phyloP scores from a whole-genome alignment of 2,797 vertebrate species.

The Morus bassanus region DNA sequence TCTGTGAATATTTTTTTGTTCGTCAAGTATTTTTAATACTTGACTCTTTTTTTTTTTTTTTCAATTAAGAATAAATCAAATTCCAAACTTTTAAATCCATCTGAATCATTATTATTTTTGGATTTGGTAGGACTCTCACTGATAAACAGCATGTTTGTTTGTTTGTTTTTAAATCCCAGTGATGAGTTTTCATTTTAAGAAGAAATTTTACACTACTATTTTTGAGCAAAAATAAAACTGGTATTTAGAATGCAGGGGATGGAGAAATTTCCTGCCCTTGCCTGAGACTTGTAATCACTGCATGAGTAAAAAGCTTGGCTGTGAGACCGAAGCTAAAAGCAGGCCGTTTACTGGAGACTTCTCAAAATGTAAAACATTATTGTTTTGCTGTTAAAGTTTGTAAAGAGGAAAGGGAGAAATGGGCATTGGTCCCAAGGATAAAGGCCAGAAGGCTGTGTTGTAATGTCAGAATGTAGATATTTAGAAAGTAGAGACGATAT shows the following conservation, averaged over 20 bases:
- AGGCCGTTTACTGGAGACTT: neutral
- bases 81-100: neutral
- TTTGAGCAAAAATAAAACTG: neutral
- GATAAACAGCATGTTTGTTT: neutral
- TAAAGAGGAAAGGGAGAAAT: neutral
- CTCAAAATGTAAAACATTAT: neutral
- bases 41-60: neutral
- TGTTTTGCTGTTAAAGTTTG: neutral
- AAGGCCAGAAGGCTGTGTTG: neutral
- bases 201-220: neutral
- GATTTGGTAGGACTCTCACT: neutral
- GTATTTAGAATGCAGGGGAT: neutral
- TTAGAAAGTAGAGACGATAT: neutral
- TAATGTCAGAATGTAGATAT: neutral
- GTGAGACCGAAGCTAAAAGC: neutral
- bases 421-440: neutral
- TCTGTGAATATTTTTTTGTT: neutral
- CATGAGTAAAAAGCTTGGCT: neutral
- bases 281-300: neutral
- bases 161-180: neutral
- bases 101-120: neutral
- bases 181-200: neutral
- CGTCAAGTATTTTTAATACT: neutral
- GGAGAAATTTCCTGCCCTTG: neutral
- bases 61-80: neutral